Evolutionary conservation across 2,888 invertebrate species (phyloP).

Genomic region (Eupithecia abbreviata): DNA sequence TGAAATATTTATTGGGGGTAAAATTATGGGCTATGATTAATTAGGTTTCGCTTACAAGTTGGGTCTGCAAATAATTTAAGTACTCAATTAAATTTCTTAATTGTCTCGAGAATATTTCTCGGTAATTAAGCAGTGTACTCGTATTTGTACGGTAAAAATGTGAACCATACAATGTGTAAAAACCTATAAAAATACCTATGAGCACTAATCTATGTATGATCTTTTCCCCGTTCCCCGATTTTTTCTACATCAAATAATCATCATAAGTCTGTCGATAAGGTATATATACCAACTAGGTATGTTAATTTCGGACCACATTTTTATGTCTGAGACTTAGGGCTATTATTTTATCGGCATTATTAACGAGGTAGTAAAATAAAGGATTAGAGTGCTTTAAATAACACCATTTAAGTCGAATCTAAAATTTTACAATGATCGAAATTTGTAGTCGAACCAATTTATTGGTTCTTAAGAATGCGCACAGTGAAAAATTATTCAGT

Average conservation of each 20-base stretch:
- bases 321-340: neutral
- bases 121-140: neutral
- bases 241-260: neutral
- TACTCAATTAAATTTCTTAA: neutral
- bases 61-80: neutral
- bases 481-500: conserved; percentile 14
- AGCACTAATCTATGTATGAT: no score
- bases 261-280: neutral
- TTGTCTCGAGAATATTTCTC: neutral
- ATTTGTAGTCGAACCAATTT: conserved; percentile 40
- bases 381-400: conserved; percentile 36
- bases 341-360: conserved; percentile 16
- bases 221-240: neutral
- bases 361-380: conserved; percentile 32
- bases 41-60: conserved; percentile 5
- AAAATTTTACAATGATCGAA: conserved; percentile 42
- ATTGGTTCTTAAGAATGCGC: conserved; percentile 38
- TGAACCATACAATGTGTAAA: neutral
- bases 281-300: neutral
- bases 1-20: conserved; percentile 31
- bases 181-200: neutral
- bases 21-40: conserved; percentile 20
- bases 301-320: neutral
- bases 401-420: conserved; percentile 41
- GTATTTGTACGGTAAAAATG: neutral